Base-by-base conservation (phyloP, 2,888 invertebrate genomes). In the Saturnia pavonia region DNA sequence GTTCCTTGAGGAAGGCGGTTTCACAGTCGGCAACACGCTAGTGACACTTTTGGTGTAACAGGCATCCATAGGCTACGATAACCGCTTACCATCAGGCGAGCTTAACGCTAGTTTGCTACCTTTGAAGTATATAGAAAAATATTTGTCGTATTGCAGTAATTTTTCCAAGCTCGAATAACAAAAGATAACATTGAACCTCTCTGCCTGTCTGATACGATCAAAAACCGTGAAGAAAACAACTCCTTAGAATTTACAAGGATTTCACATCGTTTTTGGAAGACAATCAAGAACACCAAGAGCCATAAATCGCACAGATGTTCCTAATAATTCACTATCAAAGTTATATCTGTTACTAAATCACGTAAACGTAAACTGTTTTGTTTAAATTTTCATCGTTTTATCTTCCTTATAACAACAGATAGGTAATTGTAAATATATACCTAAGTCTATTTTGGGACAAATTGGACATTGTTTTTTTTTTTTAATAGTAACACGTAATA, bases 261-360 rank as follows among this genome's bases (percentile, higher is more conserved):
- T 25, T 57, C 22, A 57, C 1, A 57, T 25, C 14, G 11, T 25
- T 25, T 57, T 57, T 57, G 57, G 57, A 25, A 57, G 11, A 25
- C 9, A 57, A 57, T 25, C 54, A 57, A 57, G 14, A 57, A 57
- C 25, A 57, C 25, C 25, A 25, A 57, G 57, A 57, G 57, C 57
- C 25, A 57, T 57, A 57, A 57, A 57, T 57, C 57, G 25, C 25
- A 12, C 57, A 57, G 57, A 57, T 57, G 57, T 57, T 57, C 25
- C 57, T 57, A 57, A 57, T 57, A 57, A 57, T 25, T 57, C 25
- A 25, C 25, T 57, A 57, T 57, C 25, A 57, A 25, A 54, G 54
- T 54, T 54, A 54, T 54, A 9, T 22, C 11, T 54, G 54, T 54
- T 57, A 57, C 25, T 25, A 57, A 25, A 57, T 57, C 57, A 25